Conservation (phyloP, 2,113 vertebrate genomes). For the Raja brachyura region DNA sequence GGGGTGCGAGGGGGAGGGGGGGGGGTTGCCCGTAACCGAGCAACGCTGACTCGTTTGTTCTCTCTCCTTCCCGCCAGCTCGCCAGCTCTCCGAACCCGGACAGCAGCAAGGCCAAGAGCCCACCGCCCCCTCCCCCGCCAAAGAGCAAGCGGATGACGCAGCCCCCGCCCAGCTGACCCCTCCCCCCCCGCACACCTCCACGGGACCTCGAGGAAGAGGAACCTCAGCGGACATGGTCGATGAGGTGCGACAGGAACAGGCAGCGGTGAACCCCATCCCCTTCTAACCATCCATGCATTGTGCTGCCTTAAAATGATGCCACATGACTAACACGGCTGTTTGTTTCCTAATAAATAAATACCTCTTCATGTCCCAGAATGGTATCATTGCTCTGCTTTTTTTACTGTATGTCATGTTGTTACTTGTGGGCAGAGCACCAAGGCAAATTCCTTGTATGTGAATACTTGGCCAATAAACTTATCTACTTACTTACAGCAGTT, state of each 20-base stretch:
- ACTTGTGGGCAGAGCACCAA: too few relatives aligned
- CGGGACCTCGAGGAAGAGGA: not conserved
- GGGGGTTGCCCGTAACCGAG: too few relatives aligned
- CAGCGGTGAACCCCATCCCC: not conserved
- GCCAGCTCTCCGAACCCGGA: rapidly evolving
- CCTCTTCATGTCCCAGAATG: not conserved
- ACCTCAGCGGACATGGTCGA: not conserved
- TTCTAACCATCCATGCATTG: too few relatives aligned
- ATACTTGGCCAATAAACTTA: too few relatives aligned
- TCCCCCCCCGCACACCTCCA: too few relatives aligned
- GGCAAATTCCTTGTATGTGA: too few relatives aligned
- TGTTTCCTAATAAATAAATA: not conserved
- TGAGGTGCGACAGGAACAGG: not conserved
- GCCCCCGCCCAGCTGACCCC: slow-evolving; percentile 34
- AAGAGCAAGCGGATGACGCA: slow-evolving; percentile 42
- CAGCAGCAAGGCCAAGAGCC: slow-evolving; percentile 32
- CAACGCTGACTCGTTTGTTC: too few relatives aligned
- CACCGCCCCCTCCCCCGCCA: rapidly evolving
- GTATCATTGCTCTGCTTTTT: not conserved
- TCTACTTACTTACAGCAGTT: too few relatives aligned
- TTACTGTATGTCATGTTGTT: too few relatives aligned
- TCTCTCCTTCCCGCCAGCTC: rapidly evolving
- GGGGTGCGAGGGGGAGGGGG: too few relatives aligned
- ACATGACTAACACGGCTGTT: too few relatives aligned
- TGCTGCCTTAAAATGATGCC: not conserved